Evolutionary conservation across 1,140 invertebrate genomes (phyloP).

Genomic region (Solen grandis): DNA sequence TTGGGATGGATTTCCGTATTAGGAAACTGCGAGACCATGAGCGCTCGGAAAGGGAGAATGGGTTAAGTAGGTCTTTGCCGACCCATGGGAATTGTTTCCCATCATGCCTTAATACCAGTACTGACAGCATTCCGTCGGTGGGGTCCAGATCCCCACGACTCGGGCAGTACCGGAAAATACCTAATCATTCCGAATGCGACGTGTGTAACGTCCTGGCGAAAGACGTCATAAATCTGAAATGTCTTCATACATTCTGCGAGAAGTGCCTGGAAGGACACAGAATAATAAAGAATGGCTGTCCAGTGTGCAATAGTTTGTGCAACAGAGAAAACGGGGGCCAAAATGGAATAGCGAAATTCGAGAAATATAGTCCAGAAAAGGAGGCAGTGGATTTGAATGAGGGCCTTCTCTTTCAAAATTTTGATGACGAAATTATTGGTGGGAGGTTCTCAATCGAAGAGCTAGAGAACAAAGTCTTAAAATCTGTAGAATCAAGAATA

Average conservation of each 20-base stretch:
- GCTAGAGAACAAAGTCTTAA: slow-evolving; percentile 22
- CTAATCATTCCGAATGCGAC: slow-evolving; percentile 40
- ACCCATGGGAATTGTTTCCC: slow-evolving; percentile 23
- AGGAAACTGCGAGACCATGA: slow-evolving; percentile 27
- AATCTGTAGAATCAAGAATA: background rate
- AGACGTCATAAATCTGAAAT: slow-evolving; percentile 35
- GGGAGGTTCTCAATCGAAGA: background rate
- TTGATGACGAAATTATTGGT: slow-evolving; percentile 9
- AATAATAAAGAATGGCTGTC: slow-evolving; percentile 45
- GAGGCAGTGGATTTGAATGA: background rate
- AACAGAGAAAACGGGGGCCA: background rate
- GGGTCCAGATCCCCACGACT: slow-evolving; percentile 27
- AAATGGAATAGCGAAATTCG: background rate
- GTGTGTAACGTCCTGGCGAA: slow-evolving; percentile 25
- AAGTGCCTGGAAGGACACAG: slow-evolving; percentile 41
- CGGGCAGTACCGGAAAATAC: slow-evolving; percentile 52
- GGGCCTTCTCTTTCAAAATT: slow-evolving; percentile 3
- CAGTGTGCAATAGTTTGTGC: slow-evolving; percentile 10
- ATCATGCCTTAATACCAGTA: slow-evolving; percentile 36
- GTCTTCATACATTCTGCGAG: slow-evolving; percentile 38
- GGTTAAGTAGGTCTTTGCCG: slow-evolving; percentile 26
- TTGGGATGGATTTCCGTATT: slow-evolving; percentile 41
- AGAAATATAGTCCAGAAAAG: background rate
- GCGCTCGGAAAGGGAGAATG: background rate
- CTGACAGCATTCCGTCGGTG: slow-evolving; percentile 26